phyloP scores from a whole-genome alignment of 2,888 invertebrate species.

The Dichetophora obliterata region DNA sequence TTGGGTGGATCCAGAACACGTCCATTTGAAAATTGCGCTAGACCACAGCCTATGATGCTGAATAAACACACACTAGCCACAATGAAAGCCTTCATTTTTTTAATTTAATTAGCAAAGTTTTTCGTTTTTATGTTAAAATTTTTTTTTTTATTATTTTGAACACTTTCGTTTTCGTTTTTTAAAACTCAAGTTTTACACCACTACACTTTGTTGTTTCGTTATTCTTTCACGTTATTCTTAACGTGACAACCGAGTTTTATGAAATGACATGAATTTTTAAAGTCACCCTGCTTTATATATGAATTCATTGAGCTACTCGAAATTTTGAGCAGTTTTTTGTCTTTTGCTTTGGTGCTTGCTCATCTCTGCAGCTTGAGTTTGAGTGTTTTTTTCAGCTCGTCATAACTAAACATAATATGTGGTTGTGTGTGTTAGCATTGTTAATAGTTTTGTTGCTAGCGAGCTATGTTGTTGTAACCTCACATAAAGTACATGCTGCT shows the following conservation, averaged over 20 bases:
- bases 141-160: too few relatives aligned
- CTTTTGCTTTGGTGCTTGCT: not conserved
- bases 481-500: not conserved
- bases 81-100: conserved; percentile 66
- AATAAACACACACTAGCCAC: conserved; percentile 70
- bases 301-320: conserved; percentile 16
- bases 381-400: not conserved
- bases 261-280: conserved; percentile 65
- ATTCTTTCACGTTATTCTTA: conserved; percentile 45
- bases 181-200: conserved; percentile 23
- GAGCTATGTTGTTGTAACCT: too few relatives aligned
- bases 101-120: conserved; percentile 30
- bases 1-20: conserved; percentile 84
- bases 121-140: conserved; percentile 38
- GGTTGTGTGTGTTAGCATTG: not conserved
- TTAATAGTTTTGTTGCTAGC: not conserved
- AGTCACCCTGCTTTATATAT: conserved; percentile 65
- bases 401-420: not conserved
- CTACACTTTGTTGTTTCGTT: conserved; percentile 14
- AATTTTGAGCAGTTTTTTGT: conserved; percentile 35
- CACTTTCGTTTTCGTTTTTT: conserved; percentile 36
- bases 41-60: conserved; percentile 63
- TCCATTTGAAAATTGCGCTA: conserved; percentile 82
- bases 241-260: conserved; percentile 56
- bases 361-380: not conserved